Base-by-base conservation (phyloP, 2,797 vertebrate species). In the Hirundo rustica region DNA sequence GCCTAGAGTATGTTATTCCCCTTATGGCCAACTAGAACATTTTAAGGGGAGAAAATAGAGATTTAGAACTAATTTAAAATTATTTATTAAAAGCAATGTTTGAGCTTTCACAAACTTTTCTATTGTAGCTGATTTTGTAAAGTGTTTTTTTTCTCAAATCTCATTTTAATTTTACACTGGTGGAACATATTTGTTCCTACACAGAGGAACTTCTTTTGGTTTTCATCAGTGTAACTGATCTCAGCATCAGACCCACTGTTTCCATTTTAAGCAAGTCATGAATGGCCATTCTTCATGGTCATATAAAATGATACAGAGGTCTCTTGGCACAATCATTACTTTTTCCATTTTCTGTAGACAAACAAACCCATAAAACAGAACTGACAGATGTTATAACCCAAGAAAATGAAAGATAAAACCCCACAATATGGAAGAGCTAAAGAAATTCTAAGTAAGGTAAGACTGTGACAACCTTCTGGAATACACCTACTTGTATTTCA, bases 301-400 rank as follows among this genome's bases (percentile, higher is more conserved):
- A 72, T 91, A 96, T 91, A 92, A 96, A 96, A 95, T 95, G 93
- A 96, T 92, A 93, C 90, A 93, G 61, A 94, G 72, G 80, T 82
- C 93, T 88, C 93, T 67, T 91, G 90, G 79, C 64, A 84, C 90
- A 83, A 82, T 93, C 72, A 93, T 95, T 95, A 95, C 93, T 95
- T 97, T 95, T 94, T 93, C 93, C 87, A 95, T 97, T 96, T 96
- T 95, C 95, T 96, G 68, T 91, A 96, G 95, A 96, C 82, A 97
- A 96, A 96, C 89, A 89, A 96, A 95, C 73, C 55, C 76, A 94
- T 93, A 95, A 96, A 96, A 88, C 85, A 96, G 88, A 96, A 85
- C 64, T 96, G 92, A 85, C 88, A 96, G 92, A 96, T 92, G 88
- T 83, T 96, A 96, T 83, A 96, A 92, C 86, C 92, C 64, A 89